Percentiles rank a stretch among this genome's conserved stretches.
Conservation (phyloP, 2,888 invertebrate species). For the Coleophora deauratella region DNA sequence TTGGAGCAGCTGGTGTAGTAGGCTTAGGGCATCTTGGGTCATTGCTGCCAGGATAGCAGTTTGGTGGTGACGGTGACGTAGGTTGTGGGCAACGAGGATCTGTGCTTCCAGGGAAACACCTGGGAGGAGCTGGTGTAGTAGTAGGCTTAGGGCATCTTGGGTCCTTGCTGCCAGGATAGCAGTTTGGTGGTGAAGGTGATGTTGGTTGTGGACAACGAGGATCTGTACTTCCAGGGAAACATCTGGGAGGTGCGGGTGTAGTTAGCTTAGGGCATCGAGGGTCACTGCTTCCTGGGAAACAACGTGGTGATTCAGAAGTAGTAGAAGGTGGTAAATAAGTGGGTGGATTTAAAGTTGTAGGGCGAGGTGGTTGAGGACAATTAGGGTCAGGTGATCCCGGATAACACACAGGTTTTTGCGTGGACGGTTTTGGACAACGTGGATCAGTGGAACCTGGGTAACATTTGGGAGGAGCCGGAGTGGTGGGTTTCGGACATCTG, state of each 20-base stretch:
- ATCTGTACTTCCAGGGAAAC: slow-evolving; percentile 30
- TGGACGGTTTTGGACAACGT: slow-evolving; percentile 21
- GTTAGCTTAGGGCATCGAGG: slow-evolving; percentile 23
- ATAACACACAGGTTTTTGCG: slow-evolving; percentile 21
- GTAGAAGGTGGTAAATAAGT: slow-evolving; percentile 26
- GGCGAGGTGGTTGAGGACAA: slow-evolving; percentile 38
- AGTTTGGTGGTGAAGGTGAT: slow-evolving; percentile 19
- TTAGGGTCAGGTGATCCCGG: slow-evolving; percentile 41
- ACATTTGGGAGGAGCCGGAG: slow-evolving; percentile 21
- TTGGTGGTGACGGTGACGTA: slow-evolving; percentile 11
- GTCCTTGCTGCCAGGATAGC: slow-evolving; percentile 26
- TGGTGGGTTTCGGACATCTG: slow-evolving; percentile 16
- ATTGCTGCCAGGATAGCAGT: slow-evolving; percentile 28
- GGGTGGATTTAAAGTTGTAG: slow-evolving; percentile 13
- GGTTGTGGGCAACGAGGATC: slow-evolving; percentile 28
- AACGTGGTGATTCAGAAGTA: slow-evolving; percentile 13
- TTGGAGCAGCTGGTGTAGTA: slow-evolving; percentile 24
- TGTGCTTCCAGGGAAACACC: slow-evolving; percentile 26
- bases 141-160: slow-evolving; percentile 30
- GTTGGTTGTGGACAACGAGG: slow-evolving; percentile 33
- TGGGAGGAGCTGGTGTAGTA: slow-evolving; percentile 20
- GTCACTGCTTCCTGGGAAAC: slow-evolving; percentile 25
- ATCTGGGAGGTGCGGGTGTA: slow-evolving; percentile 19
- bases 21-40: slow-evolving; percentile 33
- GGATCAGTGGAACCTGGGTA: slow-evolving; percentile 31